Conservation (phyloP, 2,888 invertebrate genomes). For the Nebria salina region DNA sequence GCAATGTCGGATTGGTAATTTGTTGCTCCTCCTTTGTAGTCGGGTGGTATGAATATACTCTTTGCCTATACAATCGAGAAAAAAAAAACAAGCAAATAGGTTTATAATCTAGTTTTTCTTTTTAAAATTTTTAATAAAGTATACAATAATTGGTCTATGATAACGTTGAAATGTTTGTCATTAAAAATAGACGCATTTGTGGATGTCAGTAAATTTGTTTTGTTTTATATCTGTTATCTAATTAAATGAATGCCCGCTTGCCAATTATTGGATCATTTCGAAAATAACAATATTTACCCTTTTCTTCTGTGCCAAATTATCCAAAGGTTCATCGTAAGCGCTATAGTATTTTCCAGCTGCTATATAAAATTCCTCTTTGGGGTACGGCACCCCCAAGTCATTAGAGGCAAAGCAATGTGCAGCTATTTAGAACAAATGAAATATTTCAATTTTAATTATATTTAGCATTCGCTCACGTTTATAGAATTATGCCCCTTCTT, state of each 20-base stretch:
- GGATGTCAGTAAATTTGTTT: not conserved
- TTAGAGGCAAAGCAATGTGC: conserved; percentile 34
- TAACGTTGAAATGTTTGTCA: not conserved
- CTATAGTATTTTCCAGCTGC: conserved; percentile 45
- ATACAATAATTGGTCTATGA: too few species aligned
- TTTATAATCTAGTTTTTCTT: too few species aligned
- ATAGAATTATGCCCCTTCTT: too few species aligned
- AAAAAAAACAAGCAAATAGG: too few species aligned
- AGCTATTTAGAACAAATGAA: conserved; percentile 18
- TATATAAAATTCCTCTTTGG: conserved; percentile 20
- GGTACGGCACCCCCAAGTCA: conserved; percentile 5
- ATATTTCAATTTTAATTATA: too few species aligned
- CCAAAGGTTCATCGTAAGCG: conserved; percentile 4
- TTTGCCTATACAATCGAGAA: not conserved
- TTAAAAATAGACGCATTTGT: not conserved
- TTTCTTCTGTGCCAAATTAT: conserved; percentile 19
- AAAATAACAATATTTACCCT: conserved; percentile 14
- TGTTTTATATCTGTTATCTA: not conserved
- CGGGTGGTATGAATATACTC: conserved; percentile 12
- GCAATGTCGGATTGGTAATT: conserved; percentile 56
- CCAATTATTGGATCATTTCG: too few species aligned
- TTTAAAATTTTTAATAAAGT: too few species aligned
- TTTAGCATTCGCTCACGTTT: too few species aligned
- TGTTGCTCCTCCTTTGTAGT: conserved; percentile 16
- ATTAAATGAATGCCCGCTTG: too few species aligned